Evolutionary conservation across 2,113 vertebrate genomes (phyloP).

Genomic region (Tyrannus savana): DNA sequence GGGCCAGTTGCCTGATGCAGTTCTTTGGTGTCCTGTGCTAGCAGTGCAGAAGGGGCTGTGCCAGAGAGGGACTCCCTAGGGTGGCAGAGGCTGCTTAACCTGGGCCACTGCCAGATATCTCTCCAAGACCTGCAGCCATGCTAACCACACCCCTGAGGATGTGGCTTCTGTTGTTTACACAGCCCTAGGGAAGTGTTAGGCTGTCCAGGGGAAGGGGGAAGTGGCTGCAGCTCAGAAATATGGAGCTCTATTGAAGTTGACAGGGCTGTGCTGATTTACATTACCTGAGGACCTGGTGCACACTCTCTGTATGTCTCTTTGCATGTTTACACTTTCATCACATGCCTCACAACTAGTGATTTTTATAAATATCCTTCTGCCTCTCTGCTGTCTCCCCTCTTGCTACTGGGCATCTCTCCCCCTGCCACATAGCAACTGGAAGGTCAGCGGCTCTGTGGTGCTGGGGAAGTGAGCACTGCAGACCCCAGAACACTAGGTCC

Average conservation of each 20-base stretch:
- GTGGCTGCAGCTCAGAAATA: not conserved
- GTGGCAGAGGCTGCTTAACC: not conserved
- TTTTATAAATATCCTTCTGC: not conserved
- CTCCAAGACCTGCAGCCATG: not conserved
- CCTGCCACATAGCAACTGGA: not conserved
- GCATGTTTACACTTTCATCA: not conserved
- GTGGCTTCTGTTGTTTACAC: not conserved
- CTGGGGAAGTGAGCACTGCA: not conserved
- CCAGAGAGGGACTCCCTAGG: rapidly evolving
- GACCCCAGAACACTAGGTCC: not conserved
- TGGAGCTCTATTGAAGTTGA: not conserved
- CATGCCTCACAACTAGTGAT: not conserved
- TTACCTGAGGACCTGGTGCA: constrained; percentile 6
- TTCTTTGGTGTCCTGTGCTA: rapidly evolving
- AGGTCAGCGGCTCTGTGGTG: not conserved
- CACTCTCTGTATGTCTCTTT: not conserved
- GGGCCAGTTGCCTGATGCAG: rapidly evolving
- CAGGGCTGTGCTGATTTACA: constrained; percentile 17
- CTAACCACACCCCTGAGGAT: not conserved
- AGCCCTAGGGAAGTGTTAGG: not conserved
- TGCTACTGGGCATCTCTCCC: not conserved
- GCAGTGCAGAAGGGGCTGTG: not conserved
- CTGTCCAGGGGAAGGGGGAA: not conserved
- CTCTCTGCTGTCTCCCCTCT: not conserved
- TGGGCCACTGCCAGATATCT: not conserved